phyloP scores from a whole-genome alignment of 2,113 vertebrate species.

The Heterotilapia buettikoferi region DNA sequence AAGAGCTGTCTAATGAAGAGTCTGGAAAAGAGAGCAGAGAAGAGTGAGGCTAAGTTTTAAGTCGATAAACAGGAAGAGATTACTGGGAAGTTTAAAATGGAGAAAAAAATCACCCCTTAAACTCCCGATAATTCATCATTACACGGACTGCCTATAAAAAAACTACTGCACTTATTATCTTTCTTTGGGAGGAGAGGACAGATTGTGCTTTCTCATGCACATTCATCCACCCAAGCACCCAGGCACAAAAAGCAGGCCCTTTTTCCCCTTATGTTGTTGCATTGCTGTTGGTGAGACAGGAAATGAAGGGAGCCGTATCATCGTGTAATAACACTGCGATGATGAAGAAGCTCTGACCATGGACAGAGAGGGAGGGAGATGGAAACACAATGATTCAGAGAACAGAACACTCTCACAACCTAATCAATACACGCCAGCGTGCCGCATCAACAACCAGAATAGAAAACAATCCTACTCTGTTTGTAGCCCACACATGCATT shows the following conservation, averaged over 20 bases:
- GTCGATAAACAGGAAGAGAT: not conserved
- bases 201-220: constrained; percentile 4
- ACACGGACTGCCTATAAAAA: not conserved
- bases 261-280: not conserved
- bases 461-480: constrained; percentile 33
- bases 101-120: not conserved
- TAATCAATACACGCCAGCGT: constrained; percentile 40
- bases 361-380: constrained; percentile 26
- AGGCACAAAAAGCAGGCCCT: not conserved
- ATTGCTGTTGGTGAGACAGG: constrained; percentile 41
- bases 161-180: constrained; percentile 2
- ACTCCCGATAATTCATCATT: not conserved
- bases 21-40: not conserved
- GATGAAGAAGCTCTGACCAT: constrained; percentile 40
- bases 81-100: not conserved
- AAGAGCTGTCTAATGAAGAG: not conserved
- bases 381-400: constrained; percentile 44
- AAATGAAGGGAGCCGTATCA: constrained; percentile 63
- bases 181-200: constrained; percentile 26
- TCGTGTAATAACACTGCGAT: constrained; percentile 44
- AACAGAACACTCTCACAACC: constrained; percentile 23
- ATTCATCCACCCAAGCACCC: not conserved
- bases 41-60: not conserved
- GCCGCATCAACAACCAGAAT: constrained; percentile 11
- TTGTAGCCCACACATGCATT: constrained; percentile 32